These are phyloP conservation scores for Tolypeutes matacus DNA, from an alignment of 2,797 vertebrate species.

Conservation along the genomic window DNA sequence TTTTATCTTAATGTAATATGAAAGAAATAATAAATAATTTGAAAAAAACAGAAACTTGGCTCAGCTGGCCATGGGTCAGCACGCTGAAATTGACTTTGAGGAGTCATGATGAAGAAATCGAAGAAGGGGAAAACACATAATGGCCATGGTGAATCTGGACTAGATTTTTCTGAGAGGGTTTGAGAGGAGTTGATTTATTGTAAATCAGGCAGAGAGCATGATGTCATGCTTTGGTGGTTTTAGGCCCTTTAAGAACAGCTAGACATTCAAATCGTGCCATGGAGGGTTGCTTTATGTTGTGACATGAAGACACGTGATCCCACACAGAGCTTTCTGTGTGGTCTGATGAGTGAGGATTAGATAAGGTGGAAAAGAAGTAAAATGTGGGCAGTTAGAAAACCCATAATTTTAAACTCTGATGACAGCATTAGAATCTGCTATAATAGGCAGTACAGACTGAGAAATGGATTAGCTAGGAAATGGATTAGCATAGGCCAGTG, in stretches of 20 bases:
- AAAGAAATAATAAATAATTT: neutral
- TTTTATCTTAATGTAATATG: neutral
- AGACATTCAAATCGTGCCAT: neutral
- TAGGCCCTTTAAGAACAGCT: neutral
- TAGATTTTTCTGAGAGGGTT: neutral
- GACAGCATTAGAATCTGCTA: neutral
- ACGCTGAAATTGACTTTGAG: neutral
- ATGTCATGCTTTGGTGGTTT: neutral
- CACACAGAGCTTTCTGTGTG: neutral
- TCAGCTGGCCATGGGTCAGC: neutral
- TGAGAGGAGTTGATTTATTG: neutral
- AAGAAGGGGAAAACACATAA: neutral
- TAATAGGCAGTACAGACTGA: neutral
- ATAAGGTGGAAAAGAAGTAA: neutral
- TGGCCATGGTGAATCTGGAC: neutral
- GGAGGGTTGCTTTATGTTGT: neutral
- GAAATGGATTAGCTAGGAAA: neutral
- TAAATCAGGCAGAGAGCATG: neutral
- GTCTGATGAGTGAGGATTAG: neutral
- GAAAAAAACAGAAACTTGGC: neutral
- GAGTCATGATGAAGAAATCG: neutral
- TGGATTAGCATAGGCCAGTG: neutral
- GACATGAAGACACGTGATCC: neutral
- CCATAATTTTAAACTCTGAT: neutral
- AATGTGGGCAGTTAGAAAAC: neutral